Evolutionary conservation across 2,113 vertebrate genomes (phyloP), one percentile per base, ranked within the genome.

Genomic region (Ariopsis seemanni): DNA sequence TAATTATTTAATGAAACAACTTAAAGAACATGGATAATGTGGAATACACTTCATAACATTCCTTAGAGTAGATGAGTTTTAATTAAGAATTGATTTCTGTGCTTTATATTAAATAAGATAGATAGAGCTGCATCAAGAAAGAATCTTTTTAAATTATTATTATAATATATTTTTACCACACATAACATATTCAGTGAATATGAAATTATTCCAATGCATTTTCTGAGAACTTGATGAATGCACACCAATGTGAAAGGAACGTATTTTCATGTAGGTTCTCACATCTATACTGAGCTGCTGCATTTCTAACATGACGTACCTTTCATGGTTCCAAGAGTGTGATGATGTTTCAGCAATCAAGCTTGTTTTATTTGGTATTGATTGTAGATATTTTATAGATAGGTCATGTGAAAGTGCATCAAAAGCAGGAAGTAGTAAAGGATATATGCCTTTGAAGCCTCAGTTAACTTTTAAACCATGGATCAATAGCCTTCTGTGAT

Each of bases 241-340:
- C 83, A 20, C 7, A 14, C 3, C 42, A 82, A 1, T 14, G 27
- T 60, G 52, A 57, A 18, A 84, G 53, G 4, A n/a, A 22, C 0
- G 52, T 87, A 86, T 87, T 85, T 83, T 71, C 53, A 84, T 85
- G 80, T 72, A 18, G 82, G 84, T 34, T 34, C 25, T 82, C 50
- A 62, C 4, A 34, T 72, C 22, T 25, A 14, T 25, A 80, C 11
- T 30, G 88, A 74, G 42, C 71, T 30, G 69, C 84, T 84, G 84
- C 84, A 86, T 89, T 90, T 86, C 63, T 72, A 50, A 22, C 14
- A 79, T 34, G 2, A 72, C 65, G 11, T 18, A n/a, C 20, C 11
- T 10, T 42, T 34, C 7, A 20, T 57, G 15, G n/a, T 57, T 58
- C 30, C 48, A 30, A 12, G 10, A 60, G 55, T 48, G 20, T 65